These are phyloP conservation scores for Tolmerus cingulatus DNA, from an alignment of 2,888 invertebrate species.

Conservation along the genomic window DNA sequence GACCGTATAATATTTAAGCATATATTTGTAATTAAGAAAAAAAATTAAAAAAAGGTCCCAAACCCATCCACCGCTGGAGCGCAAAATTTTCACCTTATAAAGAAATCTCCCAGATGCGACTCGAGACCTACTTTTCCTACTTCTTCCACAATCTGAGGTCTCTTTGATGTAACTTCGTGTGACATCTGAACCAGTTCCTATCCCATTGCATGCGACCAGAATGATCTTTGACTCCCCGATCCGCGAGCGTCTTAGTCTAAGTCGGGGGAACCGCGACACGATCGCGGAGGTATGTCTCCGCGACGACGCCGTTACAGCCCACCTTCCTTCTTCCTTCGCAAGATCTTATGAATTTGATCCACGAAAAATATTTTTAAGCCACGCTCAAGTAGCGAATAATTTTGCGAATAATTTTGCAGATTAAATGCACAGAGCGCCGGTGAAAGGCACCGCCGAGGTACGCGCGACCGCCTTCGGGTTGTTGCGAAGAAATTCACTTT, in stretches of 20 bases:
- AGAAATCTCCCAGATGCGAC: neutral
- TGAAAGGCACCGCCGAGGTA: neutral
- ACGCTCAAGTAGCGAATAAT: neutral
- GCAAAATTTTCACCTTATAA: neutral
- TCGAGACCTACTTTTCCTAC: neutral
- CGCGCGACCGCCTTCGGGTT: neutral
- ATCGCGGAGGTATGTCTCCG: neutral
- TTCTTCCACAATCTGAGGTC: neutral
- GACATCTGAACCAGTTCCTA: neutral
- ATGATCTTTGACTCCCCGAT: neutral
- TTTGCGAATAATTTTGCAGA: neutral
- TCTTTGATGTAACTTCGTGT: neutral
- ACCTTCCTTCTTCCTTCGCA: neutral
- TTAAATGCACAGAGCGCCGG: neutral
- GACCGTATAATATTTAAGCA: neutral
- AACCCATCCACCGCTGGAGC: neutral
- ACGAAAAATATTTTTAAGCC: neutral
- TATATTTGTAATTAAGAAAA: neutral
- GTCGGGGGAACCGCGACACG: neutral
- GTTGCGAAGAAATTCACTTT: neutral
- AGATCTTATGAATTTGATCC: neutral
- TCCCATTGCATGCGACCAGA: neutral
- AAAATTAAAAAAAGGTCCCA: neutral
- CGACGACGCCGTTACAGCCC: neutral
- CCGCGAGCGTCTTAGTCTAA: neutral